These are phyloP conservation scores for Dromiciops gliroides DNA, from an alignment of 2,113 vertebrate species.

Conservation along the genomic window DNA sequence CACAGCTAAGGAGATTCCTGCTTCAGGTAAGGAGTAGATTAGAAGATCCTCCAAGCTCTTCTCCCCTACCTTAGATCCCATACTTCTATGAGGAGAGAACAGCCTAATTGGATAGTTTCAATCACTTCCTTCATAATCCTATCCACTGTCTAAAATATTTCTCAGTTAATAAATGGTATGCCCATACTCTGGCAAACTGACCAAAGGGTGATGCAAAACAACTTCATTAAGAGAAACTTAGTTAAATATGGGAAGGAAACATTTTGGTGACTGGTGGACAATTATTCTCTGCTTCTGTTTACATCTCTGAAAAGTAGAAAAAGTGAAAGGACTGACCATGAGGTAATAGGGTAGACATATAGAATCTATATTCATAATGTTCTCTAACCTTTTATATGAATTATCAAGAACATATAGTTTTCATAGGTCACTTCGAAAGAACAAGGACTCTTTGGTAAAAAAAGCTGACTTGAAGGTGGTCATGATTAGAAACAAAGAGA, in stretches of 20 bases:
- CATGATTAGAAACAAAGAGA: not conserved
- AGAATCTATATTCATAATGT: not conserved
- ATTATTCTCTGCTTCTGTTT: not conserved
- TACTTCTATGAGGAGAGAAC: not conserved
- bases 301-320: not conserved
- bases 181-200: not conserved
- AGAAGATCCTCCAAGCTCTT: not conserved
- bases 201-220: not conserved
- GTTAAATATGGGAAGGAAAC: not conserved
- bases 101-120: not conserved
- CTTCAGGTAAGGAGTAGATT: not conserved
- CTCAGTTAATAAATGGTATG: not conserved
- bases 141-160: not conserved
- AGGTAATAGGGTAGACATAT: not conserved
- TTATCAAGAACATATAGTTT: not conserved
- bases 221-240: not conserved
- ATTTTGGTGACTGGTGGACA: not conserved
- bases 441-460: not conserved
- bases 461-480: not conserved
- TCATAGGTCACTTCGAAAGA: not conserved
- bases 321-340: not conserved
- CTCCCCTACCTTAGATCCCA: not conserved
- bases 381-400: not conserved
- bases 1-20: not conserved
- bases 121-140: not conserved